These are phyloP conservation scores for Steromphala cineraria DNA, from an alignment of 2,888 invertebrate species.

Conservation along the genomic window DNA sequence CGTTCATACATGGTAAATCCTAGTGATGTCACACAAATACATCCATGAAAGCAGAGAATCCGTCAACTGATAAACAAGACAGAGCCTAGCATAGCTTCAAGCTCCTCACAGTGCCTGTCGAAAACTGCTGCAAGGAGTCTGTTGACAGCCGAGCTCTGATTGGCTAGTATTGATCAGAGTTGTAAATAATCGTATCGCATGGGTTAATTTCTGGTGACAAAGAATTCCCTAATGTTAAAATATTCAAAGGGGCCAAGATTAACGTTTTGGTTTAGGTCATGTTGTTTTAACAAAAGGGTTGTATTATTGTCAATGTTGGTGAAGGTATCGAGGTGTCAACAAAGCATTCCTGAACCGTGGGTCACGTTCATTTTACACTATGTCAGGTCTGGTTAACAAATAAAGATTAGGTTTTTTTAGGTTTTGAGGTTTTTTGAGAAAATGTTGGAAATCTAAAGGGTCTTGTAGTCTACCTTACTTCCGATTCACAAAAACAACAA, in stretches of 20 bases:
- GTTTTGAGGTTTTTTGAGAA: too few species aligned
- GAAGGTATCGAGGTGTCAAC: neutral
- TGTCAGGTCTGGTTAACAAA: too few species aligned
- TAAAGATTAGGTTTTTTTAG: too few species aligned
- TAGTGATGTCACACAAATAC: neutral
- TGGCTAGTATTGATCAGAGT: neutral
- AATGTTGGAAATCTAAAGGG: too few species aligned
- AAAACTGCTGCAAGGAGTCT: neutral
- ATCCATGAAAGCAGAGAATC: neutral
- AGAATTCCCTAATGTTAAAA: neutral
- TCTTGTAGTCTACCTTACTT: too few species aligned
- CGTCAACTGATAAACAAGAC: neutral
- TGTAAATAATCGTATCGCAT: neutral
- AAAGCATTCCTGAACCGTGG: neutral
- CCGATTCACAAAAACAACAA: too few species aligned
- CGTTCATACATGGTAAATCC: conserved; percentile 16
- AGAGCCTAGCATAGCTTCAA: too few species aligned
- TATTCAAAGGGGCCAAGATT: neutral
- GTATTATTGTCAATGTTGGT: neutral
- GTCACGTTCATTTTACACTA: neutral
- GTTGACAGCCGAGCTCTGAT: neutral
- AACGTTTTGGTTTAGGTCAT: neutral
- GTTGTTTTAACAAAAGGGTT: neutral
- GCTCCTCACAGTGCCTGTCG: neutral
- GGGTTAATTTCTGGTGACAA: neutral